Base-by-base conservation (phyloP, 2,113 vertebrate genomes). In the Ceyx melanurus region DNA sequence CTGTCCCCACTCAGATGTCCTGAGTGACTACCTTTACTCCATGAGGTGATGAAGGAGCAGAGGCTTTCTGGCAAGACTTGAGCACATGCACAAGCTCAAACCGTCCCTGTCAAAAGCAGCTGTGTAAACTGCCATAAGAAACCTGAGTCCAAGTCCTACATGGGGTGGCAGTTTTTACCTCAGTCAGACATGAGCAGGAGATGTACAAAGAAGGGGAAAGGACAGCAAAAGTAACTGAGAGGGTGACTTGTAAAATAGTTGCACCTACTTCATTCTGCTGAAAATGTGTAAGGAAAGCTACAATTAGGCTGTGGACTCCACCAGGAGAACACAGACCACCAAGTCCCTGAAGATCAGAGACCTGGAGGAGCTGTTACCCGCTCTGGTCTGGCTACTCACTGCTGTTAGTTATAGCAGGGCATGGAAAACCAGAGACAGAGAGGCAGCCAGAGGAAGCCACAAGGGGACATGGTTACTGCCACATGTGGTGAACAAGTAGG, bases 1-100 rank as follows among this genome's bases (percentile, higher is more conserved):
- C n/a, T 25, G 45, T 48, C 23, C 46, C 57, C 37, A 3, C 0
- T 40, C 53, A 0, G 0, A 37, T 53, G 25, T 43, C 14, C 20
- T 29, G n/a, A 15, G 11, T 46, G 42, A 70, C 20, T 66, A 33
- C 35, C 25, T 11, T 11, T 43, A 29, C 7, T 15, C 23, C 20
- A 1, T 14, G 72, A 58, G 31, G 8, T 8, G 45, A 65, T 51
- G 64, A 77, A 50, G 60, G 19, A 81, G 22, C 75, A 64, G 33
- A 76, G 83, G 31, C 42, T 70, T 82, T 43, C 78, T 58, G 56
- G 42, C 28, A 73, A 82, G 85, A 77, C 60, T 26, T 0, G 0
- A 92, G 67, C 56, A 86, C 46, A 51, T 0, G 25, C 6, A 2
- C 42, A 91, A 91, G 81, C 13, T 45, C 62, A 89, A 86, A 83